phyloP scores from a whole-genome alignment of 2,113 vertebrate species.

The Dascyllus trimaculatus region DNA sequence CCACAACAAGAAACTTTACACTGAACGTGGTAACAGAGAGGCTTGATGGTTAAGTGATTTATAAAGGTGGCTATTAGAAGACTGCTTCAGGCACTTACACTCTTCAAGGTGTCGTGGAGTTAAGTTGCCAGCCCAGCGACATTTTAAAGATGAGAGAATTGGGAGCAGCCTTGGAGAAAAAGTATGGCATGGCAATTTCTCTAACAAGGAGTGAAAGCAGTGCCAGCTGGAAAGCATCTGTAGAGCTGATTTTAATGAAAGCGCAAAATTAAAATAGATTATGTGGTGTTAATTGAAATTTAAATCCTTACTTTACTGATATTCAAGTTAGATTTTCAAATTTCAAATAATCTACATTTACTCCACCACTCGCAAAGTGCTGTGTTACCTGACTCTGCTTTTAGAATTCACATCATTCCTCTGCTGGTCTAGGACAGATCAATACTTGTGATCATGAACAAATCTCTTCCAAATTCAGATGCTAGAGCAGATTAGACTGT shows the following conservation, averaged over 20 bases:
- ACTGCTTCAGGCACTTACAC: conserved; percentile 30
- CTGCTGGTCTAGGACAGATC: background rate
- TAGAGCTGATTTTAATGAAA: conserved; percentile 22
- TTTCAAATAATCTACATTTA: background rate
- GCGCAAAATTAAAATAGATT: background rate
- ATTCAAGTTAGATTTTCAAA: background rate
- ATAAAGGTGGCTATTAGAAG: conserved; percentile 19
- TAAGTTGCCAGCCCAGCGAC: conserved; percentile 41
- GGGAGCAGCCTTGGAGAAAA: conserved; percentile 25
- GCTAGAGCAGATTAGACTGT: conserved; percentile 26
- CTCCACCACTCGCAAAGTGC: background rate
- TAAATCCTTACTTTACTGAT: background rate
- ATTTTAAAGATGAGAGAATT: conserved; percentile 36
- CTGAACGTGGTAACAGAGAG: conserved; percentile 11
- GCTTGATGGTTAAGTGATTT: conserved; percentile 23
- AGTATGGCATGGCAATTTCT: conserved; percentile 48
- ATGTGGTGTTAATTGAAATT: conserved; percentile 12
- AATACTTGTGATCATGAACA: conserved; percentile 46
- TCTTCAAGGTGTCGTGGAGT: conserved; percentile 32
- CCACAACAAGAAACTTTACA: conserved; percentile 12
- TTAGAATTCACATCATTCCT: conserved; percentile 15
- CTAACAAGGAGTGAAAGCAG: conserved; percentile 35
- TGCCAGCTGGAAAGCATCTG: background rate
- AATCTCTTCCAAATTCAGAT: conserved; percentile 32
- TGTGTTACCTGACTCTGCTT: background rate